These are phyloP conservation scores for Bergia sp. DNA, from an alignment of 92 coral and sea anemone species.

Conservation along the genomic window DNA sequence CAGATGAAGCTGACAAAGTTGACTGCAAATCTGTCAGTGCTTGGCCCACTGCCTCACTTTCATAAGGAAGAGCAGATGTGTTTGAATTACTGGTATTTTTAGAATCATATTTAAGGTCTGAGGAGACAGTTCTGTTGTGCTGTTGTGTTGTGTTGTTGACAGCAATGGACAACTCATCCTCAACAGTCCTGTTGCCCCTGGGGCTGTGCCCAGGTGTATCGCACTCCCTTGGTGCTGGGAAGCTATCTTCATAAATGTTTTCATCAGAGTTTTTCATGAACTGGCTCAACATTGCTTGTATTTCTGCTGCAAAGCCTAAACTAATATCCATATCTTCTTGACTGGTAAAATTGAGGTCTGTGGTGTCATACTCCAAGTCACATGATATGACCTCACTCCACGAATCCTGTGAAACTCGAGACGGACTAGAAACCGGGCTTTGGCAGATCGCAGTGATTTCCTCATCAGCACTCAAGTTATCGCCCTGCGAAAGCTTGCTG, in stretches of 20 bases:
- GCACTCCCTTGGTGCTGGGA: not conserved
- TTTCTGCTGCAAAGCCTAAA: slow-evolving; percentile 80
- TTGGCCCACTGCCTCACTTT: slow-evolving; percentile 7
- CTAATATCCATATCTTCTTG: slow-evolving; percentile 60
- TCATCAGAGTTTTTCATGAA: slow-evolving; percentile 31
- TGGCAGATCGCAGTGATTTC: slow-evolving; percentile 24
- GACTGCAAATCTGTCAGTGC: slow-evolving; percentile 37
- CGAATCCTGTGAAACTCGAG: slow-evolving; percentile 2
- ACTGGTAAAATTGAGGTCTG: slow-evolving; percentile 46
- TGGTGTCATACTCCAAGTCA: slow-evolving; percentile 61
- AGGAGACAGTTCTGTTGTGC: not conserved
- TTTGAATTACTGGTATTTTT: not conserved
- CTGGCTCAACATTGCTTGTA: slow-evolving; percentile 72
- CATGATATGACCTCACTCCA: slow-evolving; percentile 26
- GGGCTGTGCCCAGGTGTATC: not conserved
- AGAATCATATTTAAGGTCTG: not conserved
- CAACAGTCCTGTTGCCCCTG: not conserved
- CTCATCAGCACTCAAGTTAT: slow-evolving; percentile 40
- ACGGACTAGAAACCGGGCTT: slow-evolving; percentile 44
- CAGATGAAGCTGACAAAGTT: slow-evolving; percentile 26
- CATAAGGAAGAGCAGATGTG: not conserved
- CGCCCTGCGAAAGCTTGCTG: not conserved
- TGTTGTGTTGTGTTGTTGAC: not conserved
- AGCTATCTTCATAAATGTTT: not conserved
- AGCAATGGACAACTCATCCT: not conserved